A percentile compares a stretch with the other conserved stretches of the same genome.
Conservation (phyloP, 2,113 vertebrate species). For the Alexandromys fortis region DNA sequence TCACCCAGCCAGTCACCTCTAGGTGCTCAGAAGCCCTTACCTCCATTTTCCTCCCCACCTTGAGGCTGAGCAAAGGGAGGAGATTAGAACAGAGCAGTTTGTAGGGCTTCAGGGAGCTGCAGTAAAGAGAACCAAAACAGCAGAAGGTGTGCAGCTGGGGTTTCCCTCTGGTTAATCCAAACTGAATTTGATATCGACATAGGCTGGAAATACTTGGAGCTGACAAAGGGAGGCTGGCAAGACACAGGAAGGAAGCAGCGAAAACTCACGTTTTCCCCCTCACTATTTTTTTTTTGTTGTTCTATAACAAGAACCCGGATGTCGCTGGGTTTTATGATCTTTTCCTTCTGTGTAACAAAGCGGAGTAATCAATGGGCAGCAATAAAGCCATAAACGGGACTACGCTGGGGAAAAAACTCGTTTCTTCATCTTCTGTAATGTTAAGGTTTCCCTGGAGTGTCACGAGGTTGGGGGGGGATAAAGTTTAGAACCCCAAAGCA, state of each 20-base stretch:
- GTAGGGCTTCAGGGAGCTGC: slow-evolving; percentile 11
- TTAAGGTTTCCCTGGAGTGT: slow-evolving; percentile 86
- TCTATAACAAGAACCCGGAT: slow-evolving; percentile 89
- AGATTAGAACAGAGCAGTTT: slow-evolving; percentile 33
- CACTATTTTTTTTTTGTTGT: slow-evolving; percentile 58
- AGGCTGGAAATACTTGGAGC: slow-evolving; percentile 75
- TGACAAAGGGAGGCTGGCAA: slow-evolving; percentile 78
- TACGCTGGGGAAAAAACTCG: slow-evolving; percentile 83
- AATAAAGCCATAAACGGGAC: slow-evolving; percentile 90
- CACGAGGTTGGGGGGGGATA: slow-evolving; percentile 74
- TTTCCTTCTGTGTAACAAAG: slow-evolving; percentile 92
- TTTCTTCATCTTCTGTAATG: slow-evolving; percentile 86
- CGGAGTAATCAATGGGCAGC: slow-evolving; percentile 89
- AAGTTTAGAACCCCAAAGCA: slow-evolving; percentile 84
- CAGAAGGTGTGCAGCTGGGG: slow-evolving; percentile 70
- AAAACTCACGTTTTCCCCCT: slow-evolving; percentile 74
- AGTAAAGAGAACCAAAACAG: slow-evolving; percentile 32
- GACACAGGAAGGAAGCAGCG: slow-evolving; percentile 4
- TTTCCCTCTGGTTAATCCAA: slow-evolving; percentile 71
- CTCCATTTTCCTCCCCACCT: slow-evolving; percentile 41
- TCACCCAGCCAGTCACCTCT: slow-evolving; percentile 2
- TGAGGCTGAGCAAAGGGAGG: slow-evolving; percentile 38
- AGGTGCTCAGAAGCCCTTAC: slow-evolving; percentile 20
- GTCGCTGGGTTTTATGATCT: slow-evolving; percentile 90
- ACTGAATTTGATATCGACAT: slow-evolving; percentile 73